phyloP scores from a whole-genome alignment of 2,113 vertebrate genomes.

The Phyllostomus hastatus region DNA sequence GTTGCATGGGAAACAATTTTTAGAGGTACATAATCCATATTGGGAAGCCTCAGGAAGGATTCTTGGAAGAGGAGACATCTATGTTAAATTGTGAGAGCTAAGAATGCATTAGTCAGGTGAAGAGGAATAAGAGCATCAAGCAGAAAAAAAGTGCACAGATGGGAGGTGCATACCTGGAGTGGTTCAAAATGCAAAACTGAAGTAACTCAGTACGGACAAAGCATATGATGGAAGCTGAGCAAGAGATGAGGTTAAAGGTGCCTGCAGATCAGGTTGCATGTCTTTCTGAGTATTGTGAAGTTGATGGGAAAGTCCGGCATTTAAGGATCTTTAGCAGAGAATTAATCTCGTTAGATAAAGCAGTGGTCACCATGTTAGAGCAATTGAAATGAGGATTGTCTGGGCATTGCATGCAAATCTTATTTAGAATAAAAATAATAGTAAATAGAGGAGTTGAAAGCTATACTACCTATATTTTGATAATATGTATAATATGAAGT shows the following conservation, averaged over 20 bases:
- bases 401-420: not conserved
- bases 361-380: not conserved
- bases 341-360: not conserved
- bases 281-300: not conserved
- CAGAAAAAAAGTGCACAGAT: not conserved
- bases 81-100: not conserved
- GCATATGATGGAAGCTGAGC: not conserved
- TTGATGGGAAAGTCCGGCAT: not conserved
- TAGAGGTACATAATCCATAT: not conserved
- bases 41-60: not conserved
- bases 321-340: not conserved
- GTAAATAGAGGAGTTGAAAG: not conserved
- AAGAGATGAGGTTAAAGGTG: not conserved
- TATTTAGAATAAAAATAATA: not conserved
- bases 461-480: not conserved
- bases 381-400: not conserved
- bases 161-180: not conserved
- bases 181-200: not conserved
- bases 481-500: not conserved
- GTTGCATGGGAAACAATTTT: not conserved
- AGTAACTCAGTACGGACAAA: not conserved
- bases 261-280: not conserved
- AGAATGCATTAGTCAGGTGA: not conserved
- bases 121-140: not conserved
- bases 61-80: not conserved